These are phyloP conservation scores for Fulmarus glacialis DNA, from an alignment of 2,113 vertebrate genomes.

Conservation along the genomic window DNA sequence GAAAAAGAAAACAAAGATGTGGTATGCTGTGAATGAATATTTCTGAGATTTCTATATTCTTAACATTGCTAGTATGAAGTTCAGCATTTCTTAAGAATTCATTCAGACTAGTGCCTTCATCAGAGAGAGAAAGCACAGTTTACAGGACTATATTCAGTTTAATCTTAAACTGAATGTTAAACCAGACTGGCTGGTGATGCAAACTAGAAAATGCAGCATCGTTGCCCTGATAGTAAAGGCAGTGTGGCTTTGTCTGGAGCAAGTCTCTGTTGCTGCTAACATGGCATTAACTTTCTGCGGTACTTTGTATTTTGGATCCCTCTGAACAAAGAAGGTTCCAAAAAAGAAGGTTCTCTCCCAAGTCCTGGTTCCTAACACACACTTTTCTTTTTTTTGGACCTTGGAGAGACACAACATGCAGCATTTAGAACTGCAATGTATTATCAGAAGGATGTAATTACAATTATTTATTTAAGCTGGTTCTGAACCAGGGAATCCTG, in stretches of 20 bases:
- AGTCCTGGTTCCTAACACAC: neutral
- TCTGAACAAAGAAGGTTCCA: neutral
- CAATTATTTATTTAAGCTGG: constrained; percentile 68
- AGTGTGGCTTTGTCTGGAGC: neutral
- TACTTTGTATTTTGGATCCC: neutral
- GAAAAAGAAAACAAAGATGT: neutral
- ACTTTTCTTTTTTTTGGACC: neutral
- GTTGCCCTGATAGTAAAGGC: neutral
- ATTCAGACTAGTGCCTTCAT: neutral
- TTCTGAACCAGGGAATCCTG: constrained; percentile 74
- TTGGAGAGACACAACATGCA: neutral
- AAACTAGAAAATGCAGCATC: neutral
- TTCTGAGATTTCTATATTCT: neutral
- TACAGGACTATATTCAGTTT: neutral
- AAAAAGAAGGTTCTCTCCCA: neutral
- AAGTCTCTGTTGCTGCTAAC: neutral
- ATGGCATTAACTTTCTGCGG: neutral
- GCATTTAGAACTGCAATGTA: neutral
- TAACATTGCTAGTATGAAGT: neutral
- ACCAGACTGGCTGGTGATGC: neutral
- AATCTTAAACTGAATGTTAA: neutral
- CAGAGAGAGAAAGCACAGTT: neutral
- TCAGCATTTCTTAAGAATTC: neutral
- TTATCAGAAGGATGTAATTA: constrained; percentile 56
- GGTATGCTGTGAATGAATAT: neutral